A percentile compares a stretch with the other conserved stretches of the same genome.
Conservation (phyloP, 2,113 vertebrate genomes). For the Pangasianodon hypophthalmus region DNA sequence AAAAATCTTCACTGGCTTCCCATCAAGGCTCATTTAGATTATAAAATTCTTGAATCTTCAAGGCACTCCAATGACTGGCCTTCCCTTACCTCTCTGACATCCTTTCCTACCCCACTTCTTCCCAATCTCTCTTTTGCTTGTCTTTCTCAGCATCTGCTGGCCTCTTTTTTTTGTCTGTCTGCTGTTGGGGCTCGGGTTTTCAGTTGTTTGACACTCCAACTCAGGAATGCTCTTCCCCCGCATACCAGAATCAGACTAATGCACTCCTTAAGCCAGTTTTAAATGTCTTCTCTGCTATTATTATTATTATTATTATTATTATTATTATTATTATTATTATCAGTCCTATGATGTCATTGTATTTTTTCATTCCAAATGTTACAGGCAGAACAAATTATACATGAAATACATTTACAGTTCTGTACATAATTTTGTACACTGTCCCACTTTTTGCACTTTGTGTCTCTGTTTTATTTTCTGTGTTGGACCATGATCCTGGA, state of each 20-base stretch:
- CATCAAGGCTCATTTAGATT: neutral
- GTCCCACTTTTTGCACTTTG: neutral
- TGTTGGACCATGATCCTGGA: neutral
- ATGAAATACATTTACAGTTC: neutral
- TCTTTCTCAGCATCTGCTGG: slow-evolving; percentile 3
- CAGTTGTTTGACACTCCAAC: neutral
- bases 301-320: neutral
- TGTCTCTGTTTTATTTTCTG: neutral
- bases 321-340: neutral
- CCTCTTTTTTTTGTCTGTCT: slow-evolving; percentile 4
- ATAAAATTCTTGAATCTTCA: neutral
- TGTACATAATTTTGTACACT: neutral
- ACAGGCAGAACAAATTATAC: neutral
- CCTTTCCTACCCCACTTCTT: neutral
- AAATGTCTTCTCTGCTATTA: no score
- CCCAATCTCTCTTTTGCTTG: no score
- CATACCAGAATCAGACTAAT: neutral
- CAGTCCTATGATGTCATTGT: neutral
- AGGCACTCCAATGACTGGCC: neutral
- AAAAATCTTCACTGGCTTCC: neutral
- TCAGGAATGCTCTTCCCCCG: neutral
- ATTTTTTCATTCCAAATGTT: neutral
- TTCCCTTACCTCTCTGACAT: neutral
- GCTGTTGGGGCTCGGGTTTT: neutral
- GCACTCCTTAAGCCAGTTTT: neutral